These are phyloP conservation scores for Sternotherus odoratus DNA, from an alignment of 2,797 vertebrate species.

Conservation along the genomic window DNA sequence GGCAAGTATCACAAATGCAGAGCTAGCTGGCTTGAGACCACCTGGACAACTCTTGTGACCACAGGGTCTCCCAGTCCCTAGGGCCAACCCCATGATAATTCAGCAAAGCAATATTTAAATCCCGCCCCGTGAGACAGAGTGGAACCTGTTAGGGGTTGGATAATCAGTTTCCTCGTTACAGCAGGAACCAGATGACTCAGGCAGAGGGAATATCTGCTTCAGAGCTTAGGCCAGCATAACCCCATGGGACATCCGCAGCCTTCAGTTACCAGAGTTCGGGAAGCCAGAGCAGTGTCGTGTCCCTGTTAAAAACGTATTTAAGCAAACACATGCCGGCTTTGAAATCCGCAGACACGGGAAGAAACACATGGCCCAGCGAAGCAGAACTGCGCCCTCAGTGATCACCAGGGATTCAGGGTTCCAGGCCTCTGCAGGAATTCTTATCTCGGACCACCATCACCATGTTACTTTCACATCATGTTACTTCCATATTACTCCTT, in stretches of 20 bases:
- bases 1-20: not conserved
- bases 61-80: not conserved
- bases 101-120: not conserved
- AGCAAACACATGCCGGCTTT: not conserved
- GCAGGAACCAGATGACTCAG: not conserved
- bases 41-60: not conserved
- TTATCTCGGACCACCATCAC: not conserved
- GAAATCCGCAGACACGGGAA: not conserved
- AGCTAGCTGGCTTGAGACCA: not conserved
- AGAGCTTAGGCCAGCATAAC: not conserved
- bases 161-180: fast-evolving
- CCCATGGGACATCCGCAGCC: not conserved
- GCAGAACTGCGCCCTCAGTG: fast-evolving
- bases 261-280: not conserved
- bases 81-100: not conserved
- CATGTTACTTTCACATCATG: fast-evolving
- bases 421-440: not conserved
- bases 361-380: fast-evolving
- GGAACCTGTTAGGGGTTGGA: not conserved
- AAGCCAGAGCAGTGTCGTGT: not conserved
- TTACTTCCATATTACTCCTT: too few species aligned
- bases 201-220: not conserved
- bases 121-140: fast-evolving
- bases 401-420: not conserved
- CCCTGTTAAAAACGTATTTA: not conserved